phyloP scores from a whole-genome alignment of 2,888 invertebrate genomes.

The Shargacucullia verbasci region DNA sequence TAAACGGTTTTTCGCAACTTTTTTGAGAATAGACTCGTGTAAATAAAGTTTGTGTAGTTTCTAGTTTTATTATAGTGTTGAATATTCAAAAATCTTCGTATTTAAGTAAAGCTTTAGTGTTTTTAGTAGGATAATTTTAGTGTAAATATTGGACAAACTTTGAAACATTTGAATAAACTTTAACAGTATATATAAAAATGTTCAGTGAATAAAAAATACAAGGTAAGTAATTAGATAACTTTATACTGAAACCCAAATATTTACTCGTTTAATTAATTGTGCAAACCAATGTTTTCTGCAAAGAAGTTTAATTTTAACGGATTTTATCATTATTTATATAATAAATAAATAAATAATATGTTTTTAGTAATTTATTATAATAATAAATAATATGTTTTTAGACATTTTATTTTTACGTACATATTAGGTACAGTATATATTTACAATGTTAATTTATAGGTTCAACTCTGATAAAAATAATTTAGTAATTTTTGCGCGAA shows the following conservation, averaged over 20 bases:
- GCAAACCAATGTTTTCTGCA: no score
- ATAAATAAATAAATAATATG: no score
- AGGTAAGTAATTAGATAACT: conserved; percentile 34
- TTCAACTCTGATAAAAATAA: no score
- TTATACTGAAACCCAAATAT: neutral
- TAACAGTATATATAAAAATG: conserved; percentile 7
- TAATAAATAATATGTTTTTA: no score
- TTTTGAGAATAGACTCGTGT: neutral
- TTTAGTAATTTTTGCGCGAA: no score
- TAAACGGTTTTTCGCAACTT: neutral
- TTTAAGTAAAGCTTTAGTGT: conserved; percentile 23
- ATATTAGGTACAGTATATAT: no score
- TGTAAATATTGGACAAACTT: conserved; percentile 28
- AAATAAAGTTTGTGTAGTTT: conserved; percentile 24
- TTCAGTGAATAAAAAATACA: conserved; percentile 12
- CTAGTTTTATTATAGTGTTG: conserved; percentile 21
- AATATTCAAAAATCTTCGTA: conserved; percentile 36
- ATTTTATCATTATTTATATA: no score
- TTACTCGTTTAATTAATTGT: no score
- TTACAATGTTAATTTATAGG: no score
- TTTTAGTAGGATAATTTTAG: conserved; percentile 41
- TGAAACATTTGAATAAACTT: conserved; percentile 22
- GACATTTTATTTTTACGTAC: no score
- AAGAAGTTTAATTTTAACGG: no score
- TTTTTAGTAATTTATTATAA: no score